phyloP scores from a whole-genome alignment of 2,113 vertebrate species.

The Diglossa brunneiventris region DNA sequence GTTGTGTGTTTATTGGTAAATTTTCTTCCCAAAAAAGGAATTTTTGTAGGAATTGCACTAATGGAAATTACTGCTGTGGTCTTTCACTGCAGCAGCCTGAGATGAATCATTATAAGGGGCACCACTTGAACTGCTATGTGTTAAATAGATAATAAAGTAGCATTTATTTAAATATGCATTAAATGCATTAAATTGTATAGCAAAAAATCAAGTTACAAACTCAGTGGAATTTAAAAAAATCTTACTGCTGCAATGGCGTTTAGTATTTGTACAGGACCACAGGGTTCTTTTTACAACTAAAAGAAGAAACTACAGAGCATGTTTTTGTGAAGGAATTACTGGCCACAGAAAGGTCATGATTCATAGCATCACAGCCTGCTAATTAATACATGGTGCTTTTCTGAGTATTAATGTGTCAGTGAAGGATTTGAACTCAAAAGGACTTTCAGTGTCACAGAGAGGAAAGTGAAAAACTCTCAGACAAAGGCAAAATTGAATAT shows the following conservation, averaged over 20 bases:
- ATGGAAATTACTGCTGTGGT: neutral
- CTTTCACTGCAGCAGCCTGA: neutral
- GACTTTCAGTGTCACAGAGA: neutral
- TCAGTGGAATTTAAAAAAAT: neutral
- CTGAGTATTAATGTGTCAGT: neutral
- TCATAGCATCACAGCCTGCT: neutral
- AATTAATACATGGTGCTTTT: neutral
- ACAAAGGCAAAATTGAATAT: neutral
- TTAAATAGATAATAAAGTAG: slow-evolving; percentile 4
- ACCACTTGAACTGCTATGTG: neutral
- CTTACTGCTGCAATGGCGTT: neutral
- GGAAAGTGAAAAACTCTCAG: neutral
- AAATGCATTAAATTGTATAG: neutral
- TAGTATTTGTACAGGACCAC: neutral
- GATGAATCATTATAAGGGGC: neutral
- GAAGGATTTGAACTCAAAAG: neutral
- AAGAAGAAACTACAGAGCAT: neutral
- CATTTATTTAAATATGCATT: neutral
- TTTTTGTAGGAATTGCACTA: neutral
- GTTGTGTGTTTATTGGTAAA: neutral
- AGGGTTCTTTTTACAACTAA: neutral
- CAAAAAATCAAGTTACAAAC: neutral
- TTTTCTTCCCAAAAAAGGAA: neutral
- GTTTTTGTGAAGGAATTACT: neutral
- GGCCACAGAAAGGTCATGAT: neutral